Percentiles rank a stretch among this genome's conserved stretches.
Evolutionary conservation across 2,797 vertebrate genomes (phyloP).

Genomic region (Amblyraja radiata): DNA sequence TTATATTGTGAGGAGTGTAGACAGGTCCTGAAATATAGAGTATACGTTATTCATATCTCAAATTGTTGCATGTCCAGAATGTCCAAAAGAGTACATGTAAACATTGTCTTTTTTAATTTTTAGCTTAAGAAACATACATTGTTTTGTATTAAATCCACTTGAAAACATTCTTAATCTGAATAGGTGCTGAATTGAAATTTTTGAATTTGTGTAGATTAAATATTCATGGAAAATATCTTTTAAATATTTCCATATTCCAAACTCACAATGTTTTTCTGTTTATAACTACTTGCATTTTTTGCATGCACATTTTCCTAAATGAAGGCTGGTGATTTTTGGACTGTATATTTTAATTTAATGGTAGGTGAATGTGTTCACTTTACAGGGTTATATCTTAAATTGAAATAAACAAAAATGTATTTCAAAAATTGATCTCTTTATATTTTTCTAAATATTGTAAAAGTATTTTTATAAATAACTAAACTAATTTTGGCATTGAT

Average conservation of each 20-base stretch:
- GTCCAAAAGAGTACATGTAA: background rate
- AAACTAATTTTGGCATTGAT: background rate
- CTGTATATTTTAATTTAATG: background rate
- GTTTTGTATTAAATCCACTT: background rate
- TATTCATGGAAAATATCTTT: background rate
- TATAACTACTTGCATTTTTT: background rate
- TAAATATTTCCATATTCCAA: background rate
- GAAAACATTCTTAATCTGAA: background rate
- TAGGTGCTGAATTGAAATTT: background rate
- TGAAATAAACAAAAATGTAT: background rate
- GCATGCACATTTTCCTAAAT: background rate
- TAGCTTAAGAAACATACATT: background rate
- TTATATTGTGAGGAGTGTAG: background rate
- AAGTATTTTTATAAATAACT: background rate
- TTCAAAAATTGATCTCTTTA: background rate
- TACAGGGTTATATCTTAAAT: too few species aligned
- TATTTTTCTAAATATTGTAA: background rate
- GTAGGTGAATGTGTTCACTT: background rate
- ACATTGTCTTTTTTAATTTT: background rate
- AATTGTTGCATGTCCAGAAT: background rate
- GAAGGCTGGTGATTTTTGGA: background rate
- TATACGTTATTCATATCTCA: background rate
- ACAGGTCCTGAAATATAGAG: background rate
- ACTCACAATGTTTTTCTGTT: background rate
- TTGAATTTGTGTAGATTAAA: background rate